Evolutionary conservation across 1,140 invertebrate genomes (phyloP), one percentile per base, ranked within the genome.

Genomic region (Schlechtendalia chinensis): DNA sequence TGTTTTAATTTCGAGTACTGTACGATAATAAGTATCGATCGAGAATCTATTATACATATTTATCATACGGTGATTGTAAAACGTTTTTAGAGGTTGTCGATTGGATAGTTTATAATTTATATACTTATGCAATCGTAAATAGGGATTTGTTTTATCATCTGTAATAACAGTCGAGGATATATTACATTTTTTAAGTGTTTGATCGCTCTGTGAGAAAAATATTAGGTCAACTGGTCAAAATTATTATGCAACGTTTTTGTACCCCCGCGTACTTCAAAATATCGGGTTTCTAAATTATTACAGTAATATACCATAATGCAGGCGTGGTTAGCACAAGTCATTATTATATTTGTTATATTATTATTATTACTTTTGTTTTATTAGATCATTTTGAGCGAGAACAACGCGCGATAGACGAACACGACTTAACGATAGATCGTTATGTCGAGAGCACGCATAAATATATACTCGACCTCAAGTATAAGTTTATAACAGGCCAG

Each of bases 341-440:
- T 69, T 50, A 69, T 50, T 69, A 27, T 69, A 39, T 39, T 39
- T 39, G 8, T 39, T 8, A 8, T 39, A 39, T 39, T 39, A 39
- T 39, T 39, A 39, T 39, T 39, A 39, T 39, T 39, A 50, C 22
- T 16, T 69, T 50, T 69, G 67, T 50, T 69, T 69, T 69, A 69
- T 69, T 69, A 69, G n/a, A 69, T 69, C 45, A 50, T 69, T 69
- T 69, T 50, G 6, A 50, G 24, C 32, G 8, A 14, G 47, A 69
- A 50, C 11, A 50, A 27, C 45, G 8, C 19, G n/a, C n/a, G 59
- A 61, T 61, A 61, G 3, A 29, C 59, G 24, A 27, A 65, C 32
- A 69, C 65, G 39, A 69, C 50, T 50, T 69, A 69, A 69, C 45
- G 67, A 69, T 50, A 47, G 39, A 69, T 50, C 67, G 16, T 69